Evolutionary conservation across 2,888 invertebrate genomes (phyloP).

Genomic region (Acanthosoma haemorrhoidale): DNA sequence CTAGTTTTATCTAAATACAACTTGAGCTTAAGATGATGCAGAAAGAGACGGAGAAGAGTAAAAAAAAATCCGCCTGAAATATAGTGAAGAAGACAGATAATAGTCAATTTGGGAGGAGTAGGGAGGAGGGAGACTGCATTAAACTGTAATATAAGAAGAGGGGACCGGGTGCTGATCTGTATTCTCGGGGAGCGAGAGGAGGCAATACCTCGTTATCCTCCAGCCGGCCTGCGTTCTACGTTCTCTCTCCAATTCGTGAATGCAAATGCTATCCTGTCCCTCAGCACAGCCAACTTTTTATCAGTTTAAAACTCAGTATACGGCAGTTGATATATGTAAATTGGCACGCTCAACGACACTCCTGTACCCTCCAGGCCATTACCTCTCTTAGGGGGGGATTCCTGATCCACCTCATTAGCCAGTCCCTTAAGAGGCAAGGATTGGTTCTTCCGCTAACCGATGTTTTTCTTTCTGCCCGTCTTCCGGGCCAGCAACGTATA

Average conservation of each 20-base stretch:
- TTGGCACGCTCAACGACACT: too few relatives aligned
- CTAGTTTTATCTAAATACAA: too few relatives aligned
- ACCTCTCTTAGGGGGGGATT: too few relatives aligned
- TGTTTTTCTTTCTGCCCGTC: too few relatives aligned
- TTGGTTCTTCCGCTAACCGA: too few relatives aligned
- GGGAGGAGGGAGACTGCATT: constrained; percentile 16
- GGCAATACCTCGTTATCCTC: constrained; percentile 15
- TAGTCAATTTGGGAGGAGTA: neutral
- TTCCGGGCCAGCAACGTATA: too few relatives aligned
- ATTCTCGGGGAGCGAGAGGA: constrained; percentile 1
- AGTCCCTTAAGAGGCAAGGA: too few relatives aligned
- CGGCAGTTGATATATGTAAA: constrained; percentile 1
- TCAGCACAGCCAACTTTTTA: constrained; percentile 17
- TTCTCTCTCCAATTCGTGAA: constrained; percentile 6
- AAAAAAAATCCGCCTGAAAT: neutral
- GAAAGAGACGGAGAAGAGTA: too few relatives aligned
- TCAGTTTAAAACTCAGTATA: constrained; percentile 22
- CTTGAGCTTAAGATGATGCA: too few relatives aligned
- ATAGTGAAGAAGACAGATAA: constrained; percentile 9
- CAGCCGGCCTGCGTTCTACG: too few relatives aligned
- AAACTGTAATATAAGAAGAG: constrained; percentile 25
- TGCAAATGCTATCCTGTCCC: constrained; percentile 4
- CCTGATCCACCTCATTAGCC: too few relatives aligned
- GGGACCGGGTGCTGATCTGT: constrained; percentile 13
- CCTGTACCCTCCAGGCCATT: too few relatives aligned